phyloP scores from a whole-genome alignment of 2,888 invertebrate species.

The Agrochola circellaris region DNA sequence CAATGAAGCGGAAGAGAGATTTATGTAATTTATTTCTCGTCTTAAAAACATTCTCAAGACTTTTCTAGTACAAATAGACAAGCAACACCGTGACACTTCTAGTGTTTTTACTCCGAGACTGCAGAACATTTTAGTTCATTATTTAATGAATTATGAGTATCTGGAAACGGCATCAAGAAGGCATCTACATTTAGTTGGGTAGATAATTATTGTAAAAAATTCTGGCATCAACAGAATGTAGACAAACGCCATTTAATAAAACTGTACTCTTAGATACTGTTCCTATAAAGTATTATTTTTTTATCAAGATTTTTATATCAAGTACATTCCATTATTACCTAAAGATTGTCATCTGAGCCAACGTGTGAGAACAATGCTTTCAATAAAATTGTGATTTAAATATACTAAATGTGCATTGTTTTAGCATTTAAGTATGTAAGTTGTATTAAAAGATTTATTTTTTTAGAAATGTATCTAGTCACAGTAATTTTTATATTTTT shows the following conservation, averaged over 20 bases:
- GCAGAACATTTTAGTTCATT: not conserved
- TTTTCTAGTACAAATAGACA: slow-evolving; percentile 7
- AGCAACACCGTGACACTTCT: not conserved
- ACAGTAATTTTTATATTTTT: not conserved
- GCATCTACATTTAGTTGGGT: not conserved
- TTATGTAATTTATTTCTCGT: not conserved
- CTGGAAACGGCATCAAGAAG: not conserved
- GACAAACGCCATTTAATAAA: not conserved
- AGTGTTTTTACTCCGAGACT: not conserved
- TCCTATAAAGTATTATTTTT: not conserved
- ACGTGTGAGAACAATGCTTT: not conserved
- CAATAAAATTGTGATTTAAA: not conserved
- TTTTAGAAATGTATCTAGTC: slow-evolving; percentile 10
- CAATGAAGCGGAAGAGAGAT: not conserved
- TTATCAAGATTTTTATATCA: not conserved
- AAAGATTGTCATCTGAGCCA: not conserved
- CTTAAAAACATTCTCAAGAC: not conserved
- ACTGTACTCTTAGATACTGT: not conserved
- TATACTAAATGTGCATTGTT: not conserved
- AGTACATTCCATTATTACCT: not conserved
- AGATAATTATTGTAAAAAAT: not conserved
- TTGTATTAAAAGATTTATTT: not conserved
- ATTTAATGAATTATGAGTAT: not conserved
- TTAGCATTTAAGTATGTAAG: not conserved
- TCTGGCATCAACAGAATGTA: not conserved